These are phyloP conservation scores for Popillia japonica DNA, from an alignment of 1,140 invertebrate species.

Conservation along the genomic window DNA sequence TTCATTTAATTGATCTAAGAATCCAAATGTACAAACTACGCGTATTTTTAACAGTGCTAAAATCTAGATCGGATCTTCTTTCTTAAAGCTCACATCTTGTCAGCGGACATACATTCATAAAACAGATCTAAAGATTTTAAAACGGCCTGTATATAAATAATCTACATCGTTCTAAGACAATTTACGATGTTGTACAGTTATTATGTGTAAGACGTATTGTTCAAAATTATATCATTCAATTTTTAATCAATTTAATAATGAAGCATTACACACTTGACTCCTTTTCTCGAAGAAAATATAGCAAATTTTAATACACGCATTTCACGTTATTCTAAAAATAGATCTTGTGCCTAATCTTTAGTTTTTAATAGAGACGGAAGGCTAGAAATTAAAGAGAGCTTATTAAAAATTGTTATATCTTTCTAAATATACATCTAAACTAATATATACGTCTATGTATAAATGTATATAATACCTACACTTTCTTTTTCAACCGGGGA, in stretches of 20 bases:
- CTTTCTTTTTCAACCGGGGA: neutral
- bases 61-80: too few species aligned
- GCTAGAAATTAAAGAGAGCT: neutral
- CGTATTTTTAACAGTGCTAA: neutral
- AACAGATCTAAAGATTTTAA: neutral
- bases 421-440: neutral
- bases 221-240: neutral
- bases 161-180: neutral
- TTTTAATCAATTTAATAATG: too few species aligned
- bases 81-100: too few species aligned
- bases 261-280: too few species aligned
- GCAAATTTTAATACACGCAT: too few species aligned
- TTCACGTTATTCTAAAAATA: too few species aligned
- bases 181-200: slow-evolving; percentile 4
- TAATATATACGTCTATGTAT: neutral
- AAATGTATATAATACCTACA: neutral
- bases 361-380: too few species aligned
- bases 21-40: neutral
- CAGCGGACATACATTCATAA: neutral
- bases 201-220: neutral
- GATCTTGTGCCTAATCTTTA: too few species aligned
- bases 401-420: slow-evolving; percentile 8
- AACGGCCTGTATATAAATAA: neutral
- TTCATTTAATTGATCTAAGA: neutral
- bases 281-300: too few species aligned